Percentiles rank a stretch among this genome's conserved stretches.
phyloP scores from a whole-genome alignment of 2,113 vertebrate species.

The Chaetodon trifascialis region DNA sequence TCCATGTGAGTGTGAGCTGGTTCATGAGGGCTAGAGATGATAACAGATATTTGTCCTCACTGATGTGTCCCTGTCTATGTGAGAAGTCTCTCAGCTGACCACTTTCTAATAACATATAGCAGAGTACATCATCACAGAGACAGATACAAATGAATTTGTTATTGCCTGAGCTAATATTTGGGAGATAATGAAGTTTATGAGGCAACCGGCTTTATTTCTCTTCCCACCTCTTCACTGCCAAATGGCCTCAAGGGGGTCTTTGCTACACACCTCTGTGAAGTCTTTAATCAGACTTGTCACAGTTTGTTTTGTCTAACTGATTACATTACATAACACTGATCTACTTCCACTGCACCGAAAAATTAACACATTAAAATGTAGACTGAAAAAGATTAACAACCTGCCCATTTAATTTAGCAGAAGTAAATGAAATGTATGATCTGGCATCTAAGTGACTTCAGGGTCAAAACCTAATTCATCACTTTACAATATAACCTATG shows the following conservation, averaged over 20 bases:
- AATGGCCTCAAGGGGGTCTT: background rate
- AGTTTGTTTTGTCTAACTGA: slow-evolving; percentile 1
- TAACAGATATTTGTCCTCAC: background rate
- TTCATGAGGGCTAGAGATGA: background rate
- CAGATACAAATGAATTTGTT: background rate
- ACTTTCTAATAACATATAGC: background rate
- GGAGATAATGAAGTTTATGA: slow-evolving; percentile 30
- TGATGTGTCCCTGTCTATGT: background rate
- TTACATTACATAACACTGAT: slow-evolving; percentile 6
- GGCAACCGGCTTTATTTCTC: slow-evolving; percentile 19
- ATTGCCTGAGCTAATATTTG: slow-evolving; percentile 12
- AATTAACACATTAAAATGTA: background rate
- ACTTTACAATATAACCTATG: background rate
- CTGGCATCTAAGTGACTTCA: background rate
- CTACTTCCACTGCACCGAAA: background rate
- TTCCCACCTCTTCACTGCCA: slow-evolving; percentile 12
- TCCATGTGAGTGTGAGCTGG: background rate
- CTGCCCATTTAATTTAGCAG: slow-evolving; percentile 12
- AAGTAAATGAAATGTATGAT: background rate
- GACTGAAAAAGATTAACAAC: background rate
- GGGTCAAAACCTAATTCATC: background rate
- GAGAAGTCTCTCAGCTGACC: slow-evolving; percentile 1
- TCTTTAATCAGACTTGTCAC: background rate
- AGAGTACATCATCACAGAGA: background rate
- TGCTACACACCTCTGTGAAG: slow-evolving; percentile 5